Base-by-base conservation (phyloP, 1,140 invertebrate species). In the Ditylenchus dipsaci region DNA sequence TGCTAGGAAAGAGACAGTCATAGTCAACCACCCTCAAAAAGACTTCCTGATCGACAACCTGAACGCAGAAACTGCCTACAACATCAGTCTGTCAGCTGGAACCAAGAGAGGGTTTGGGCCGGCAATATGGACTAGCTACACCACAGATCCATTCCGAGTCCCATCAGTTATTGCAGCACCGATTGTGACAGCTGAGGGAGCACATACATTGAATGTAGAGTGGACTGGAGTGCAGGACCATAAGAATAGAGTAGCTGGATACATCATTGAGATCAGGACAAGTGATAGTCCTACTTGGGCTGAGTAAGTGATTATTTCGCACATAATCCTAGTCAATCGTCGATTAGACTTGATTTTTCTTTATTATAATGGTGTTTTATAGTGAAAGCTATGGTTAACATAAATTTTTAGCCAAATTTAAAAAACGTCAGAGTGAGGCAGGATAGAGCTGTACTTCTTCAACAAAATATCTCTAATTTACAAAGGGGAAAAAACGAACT, bases 11-110 rank as follows among this genome's bases (percentile, higher is more conserved):
- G 47, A 74, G 82, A 58, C 59, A 67, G 23, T 61, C 29, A 61
- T 78, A 58, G 79, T 82, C 45, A 76, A 83, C 47, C 81, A 83
- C 64, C 80, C 80, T 23, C 78, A 80, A 56, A 56, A 82, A 43
- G 74, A 83, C 43, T 61, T 82, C 60, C 63, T 82, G 33, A 73
- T 82, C 42, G 80, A 82, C 59, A 64, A 77, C 30, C 72, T 82
- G 19, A 70, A 68, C 11, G 79, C 80, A 13, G 80, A 82, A 38
- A 82, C 80, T 7, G 67, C 68, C 38, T 82, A 82, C 66, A 83
- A 83, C 63, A 82, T 82, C 61, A 70, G 65, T 19, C 73, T 82
- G 33, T 71, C 75, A n/a, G 81, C 81, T 29, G 80, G 80, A 53
- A 76, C 76, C 27, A 61, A 64, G 19, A 77, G 68, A 21, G 77